Conservation (phyloP, 2,888 invertebrate species). For the Maniola hyperantus region DNA sequence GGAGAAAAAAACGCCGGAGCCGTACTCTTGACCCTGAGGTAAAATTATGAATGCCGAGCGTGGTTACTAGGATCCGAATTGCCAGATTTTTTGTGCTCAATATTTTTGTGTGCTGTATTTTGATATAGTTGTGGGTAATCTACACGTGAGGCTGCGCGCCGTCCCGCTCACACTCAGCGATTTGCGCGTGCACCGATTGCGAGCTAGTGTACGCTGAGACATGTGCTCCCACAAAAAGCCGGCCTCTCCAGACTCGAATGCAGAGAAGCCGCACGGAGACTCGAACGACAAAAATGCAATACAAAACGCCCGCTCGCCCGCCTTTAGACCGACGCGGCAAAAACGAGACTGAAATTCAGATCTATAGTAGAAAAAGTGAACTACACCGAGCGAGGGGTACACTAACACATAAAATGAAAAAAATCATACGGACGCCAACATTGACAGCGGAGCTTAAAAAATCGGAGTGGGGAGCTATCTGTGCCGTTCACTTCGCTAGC, state of each 20-base stretch:
- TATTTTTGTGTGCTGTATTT: conserved; percentile 79
- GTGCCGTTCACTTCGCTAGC: conserved; percentile 55
- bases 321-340: conserved; percentile 82
- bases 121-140: conserved; percentile 67
- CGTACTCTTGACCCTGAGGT: conserved; percentile 80
- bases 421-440: conserved; percentile 80
- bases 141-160: conserved; percentile 70
- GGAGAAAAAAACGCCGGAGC: conserved; percentile 64
- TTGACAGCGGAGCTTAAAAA: conserved; percentile 78
- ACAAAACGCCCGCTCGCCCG: conserved; percentile 76
- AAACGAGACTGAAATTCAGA: conserved; percentile 83
- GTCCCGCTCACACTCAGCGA: conserved; percentile 68
- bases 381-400: conserved; percentile 82
- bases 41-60: conserved; percentile 79
- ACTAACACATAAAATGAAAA: conserved; percentile 83
- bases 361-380: conserved; percentile 84
- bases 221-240: conserved; percentile 73
- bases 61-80: conserved; percentile 80
- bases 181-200: conserved; percentile 74
- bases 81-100: conserved; percentile 78
- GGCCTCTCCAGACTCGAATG: conserved; percentile 55
- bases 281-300: conserved; percentile 70
- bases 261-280: conserved; percentile 50
- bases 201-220: conserved; percentile 56
- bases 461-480: conserved; percentile 73